Evolutionary conservation across 2,888 invertebrate genomes (phyloP).

Genomic region (Blastobasis adustella): DNA sequence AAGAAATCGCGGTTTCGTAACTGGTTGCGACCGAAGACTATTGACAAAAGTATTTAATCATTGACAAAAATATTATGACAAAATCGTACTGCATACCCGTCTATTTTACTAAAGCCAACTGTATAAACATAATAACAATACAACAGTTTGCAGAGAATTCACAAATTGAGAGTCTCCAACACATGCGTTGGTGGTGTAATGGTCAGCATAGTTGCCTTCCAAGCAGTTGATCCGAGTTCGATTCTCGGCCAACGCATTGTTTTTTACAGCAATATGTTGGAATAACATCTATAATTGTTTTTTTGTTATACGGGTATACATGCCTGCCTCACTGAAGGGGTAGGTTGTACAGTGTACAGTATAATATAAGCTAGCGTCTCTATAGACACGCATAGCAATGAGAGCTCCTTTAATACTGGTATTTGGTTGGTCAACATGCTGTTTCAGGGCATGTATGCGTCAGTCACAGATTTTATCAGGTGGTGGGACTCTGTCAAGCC

Average conservation of each 20-base stretch:
- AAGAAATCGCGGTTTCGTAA: too few species aligned
- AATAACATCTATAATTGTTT: too few species aligned
- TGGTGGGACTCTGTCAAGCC: too few species aligned
- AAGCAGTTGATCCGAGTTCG: constrained; percentile 56
- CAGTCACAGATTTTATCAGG: too few species aligned
- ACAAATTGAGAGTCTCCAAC: neutral
- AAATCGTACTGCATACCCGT: neutral
- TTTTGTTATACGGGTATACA: too few species aligned
- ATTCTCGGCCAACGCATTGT: constrained; percentile 41
- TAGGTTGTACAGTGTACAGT: too few species aligned
- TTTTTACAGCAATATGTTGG: constrained; percentile 5
- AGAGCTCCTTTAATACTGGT: too few species aligned
- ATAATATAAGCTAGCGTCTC: too few species aligned
- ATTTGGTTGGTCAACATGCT: too few species aligned
- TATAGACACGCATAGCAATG: too few species aligned
- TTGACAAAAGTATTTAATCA: neutral
- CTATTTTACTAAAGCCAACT: neutral
- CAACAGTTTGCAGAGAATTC: neutral
- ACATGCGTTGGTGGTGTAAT: constrained; percentile 53
- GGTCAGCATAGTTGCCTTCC: constrained; percentile 53
- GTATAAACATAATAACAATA: neutral
- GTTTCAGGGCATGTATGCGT: too few species aligned
- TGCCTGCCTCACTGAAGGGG: too few species aligned
- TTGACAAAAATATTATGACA: neutral
- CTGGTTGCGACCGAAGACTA: neutral